phyloP scores from a whole-genome alignment of 2,888 invertebrate genomes.

The Eupithecia subfuscata region DNA sequence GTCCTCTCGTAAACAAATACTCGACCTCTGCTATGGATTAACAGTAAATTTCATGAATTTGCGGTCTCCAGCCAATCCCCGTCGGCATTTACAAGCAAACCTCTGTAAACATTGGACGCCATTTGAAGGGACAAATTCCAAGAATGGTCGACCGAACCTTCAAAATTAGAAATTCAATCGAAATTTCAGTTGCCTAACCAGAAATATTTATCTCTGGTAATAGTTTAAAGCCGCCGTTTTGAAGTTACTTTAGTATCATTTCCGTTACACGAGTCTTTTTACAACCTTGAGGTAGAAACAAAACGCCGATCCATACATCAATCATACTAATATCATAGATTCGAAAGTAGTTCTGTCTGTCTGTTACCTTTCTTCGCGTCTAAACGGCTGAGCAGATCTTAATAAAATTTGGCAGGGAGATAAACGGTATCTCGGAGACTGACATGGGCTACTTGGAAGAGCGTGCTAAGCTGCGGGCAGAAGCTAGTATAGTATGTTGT shows the following conservation, averaged over 20 bases:
- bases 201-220: background rate
- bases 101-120: conserved; percentile 9
- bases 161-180: conserved; percentile 7
- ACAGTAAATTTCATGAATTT: background rate
- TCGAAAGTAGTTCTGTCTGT: no score
- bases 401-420: no score
- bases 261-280: background rate
- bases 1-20: background rate
- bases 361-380: no score
- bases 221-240: background rate
- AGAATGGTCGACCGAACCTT: conserved; percentile 3
- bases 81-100: conserved; percentile 8
- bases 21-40: background rate
- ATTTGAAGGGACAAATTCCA: background rate
- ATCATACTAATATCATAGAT: no score
- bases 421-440: no score
- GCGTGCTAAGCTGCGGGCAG: no score
- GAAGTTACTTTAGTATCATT: background rate
- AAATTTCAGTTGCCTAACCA: background rate
- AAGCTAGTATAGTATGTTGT: no score
- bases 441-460: no score
- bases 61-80: background rate
- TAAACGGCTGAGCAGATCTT: no score
- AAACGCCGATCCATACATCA: background rate
- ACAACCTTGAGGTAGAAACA: background rate